These are phyloP conservation scores for Trinectes maculatus DNA, from an alignment of 2,113 vertebrate genomes.

Conservation along the genomic window DNA sequence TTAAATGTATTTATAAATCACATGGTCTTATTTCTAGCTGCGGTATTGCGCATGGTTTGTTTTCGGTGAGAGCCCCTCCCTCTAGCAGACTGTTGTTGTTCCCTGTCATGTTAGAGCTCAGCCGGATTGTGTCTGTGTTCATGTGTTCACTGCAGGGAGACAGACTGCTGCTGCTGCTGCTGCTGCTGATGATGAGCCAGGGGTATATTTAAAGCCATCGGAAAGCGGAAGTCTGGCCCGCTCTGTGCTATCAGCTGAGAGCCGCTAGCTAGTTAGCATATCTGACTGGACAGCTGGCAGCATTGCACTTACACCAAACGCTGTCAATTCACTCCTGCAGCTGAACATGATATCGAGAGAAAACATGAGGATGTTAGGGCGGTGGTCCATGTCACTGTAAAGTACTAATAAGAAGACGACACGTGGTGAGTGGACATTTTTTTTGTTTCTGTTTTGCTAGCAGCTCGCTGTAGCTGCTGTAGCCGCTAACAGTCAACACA, in stretches of 20 bases:
- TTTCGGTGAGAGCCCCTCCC: too few relatives aligned
- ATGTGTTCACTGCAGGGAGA: background rate
- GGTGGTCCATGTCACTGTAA: background rate
- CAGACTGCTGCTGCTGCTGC: background rate
- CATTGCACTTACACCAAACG: background rate
- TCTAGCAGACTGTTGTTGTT: too few relatives aligned
- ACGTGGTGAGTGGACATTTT: slow-evolving; percentile 40
- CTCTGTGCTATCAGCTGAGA: slow-evolving; percentile 27
- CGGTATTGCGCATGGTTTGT: too few relatives aligned
- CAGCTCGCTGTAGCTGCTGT: slow-evolving; percentile 11
- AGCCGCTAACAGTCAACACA: slow-evolving; percentile 37
- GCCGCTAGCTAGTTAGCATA: slow-evolving; percentile 14
- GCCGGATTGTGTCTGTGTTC: too few relatives aligned
- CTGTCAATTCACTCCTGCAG: background rate
- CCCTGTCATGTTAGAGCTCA: too few relatives aligned
- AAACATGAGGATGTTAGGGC: background rate
- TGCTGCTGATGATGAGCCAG: slow-evolving; percentile 35
- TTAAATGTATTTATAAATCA: too few relatives aligned
- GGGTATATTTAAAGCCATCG: slow-evolving; percentile 46
- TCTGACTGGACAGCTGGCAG: background rate
- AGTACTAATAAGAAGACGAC: background rate
- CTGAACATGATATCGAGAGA: slow-evolving; percentile 15
- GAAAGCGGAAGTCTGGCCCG: slow-evolving; percentile 53
- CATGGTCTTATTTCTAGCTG: too few relatives aligned
- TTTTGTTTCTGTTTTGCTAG: slow-evolving; percentile 8